Conservation (phyloP, 2,113 vertebrate species). For the Scomber japonicus region DNA sequence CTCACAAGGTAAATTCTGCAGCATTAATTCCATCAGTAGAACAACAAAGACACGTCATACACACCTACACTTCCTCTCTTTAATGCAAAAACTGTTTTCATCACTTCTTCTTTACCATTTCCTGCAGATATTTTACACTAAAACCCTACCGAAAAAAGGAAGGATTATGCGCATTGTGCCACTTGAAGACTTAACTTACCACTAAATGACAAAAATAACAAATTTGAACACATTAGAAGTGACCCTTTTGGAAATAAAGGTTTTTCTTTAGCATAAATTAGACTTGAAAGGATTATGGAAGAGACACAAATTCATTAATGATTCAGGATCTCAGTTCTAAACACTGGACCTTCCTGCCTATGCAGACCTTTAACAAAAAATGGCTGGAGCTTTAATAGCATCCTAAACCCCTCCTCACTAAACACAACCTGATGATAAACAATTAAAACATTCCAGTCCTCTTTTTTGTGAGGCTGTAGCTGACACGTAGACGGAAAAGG, state of each 20-base stretch:
- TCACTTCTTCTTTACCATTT: not conserved
- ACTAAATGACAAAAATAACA: no score
- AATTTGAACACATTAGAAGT: no score
- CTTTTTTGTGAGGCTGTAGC: conserved; percentile 21
- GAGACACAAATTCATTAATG: not conserved
- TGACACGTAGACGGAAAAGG: conserved; percentile 25
- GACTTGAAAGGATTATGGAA: not conserved
- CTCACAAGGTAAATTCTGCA: no score
- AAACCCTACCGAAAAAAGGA: not conserved
- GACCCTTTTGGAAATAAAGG: no score
- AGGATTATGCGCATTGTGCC: not conserved
- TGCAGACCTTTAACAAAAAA: not conserved
- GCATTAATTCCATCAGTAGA: no score
- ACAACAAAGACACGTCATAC: no score
- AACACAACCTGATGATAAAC: conserved; percentile 52
- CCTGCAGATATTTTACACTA: not conserved
- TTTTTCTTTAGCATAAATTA: no score
- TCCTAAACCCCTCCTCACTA: conserved; percentile 18
- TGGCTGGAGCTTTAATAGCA: not conserved
- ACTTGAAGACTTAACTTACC: not conserved
- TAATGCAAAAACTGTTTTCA: no score
- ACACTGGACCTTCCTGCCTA: not conserved
- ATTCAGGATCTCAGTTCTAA: not conserved
- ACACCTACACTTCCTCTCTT: no score
- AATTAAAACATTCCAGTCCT: conserved; percentile 58